Evolutionary conservation across 2,888 invertebrate genomes (phyloP).

Genomic region (Mythimna pallens): DNA sequence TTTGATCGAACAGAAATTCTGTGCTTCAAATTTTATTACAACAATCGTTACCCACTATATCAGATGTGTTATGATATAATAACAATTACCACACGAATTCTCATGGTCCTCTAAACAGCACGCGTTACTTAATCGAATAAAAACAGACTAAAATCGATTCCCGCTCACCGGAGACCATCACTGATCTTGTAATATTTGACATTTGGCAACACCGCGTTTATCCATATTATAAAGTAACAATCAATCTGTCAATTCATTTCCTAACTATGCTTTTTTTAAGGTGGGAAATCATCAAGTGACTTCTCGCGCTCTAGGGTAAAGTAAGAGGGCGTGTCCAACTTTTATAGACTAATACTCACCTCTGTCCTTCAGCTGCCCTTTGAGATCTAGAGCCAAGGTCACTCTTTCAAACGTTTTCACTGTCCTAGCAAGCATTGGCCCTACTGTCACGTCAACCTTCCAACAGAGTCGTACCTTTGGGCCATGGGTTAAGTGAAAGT

Average conservation of each 20-base stretch:
- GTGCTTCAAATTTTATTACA: neutral
- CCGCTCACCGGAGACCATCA: conserved; percentile 50
- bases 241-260: neutral
- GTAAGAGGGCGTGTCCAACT: too few relatives aligned
- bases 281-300: neutral
- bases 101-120: conserved; percentile 31
- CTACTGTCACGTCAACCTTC: too few relatives aligned
- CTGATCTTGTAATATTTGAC: conserved; percentile 61
- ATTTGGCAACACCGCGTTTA: conserved; percentile 42
- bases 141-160: conserved; percentile 39
- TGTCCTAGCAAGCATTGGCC: too few relatives aligned
- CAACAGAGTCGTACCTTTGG: too few relatives aligned
- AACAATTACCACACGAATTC: conserved; percentile 37
- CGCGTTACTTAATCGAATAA: conserved; percentile 50
- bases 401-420: too few relatives aligned
- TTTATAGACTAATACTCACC: too few relatives aligned
- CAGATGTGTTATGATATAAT: conserved; percentile 34
- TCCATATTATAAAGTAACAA: neutral
- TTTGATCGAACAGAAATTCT: neutral
- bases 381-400: too few relatives aligned
- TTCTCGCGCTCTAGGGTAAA: too few relatives aligned
- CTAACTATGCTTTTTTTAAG: too few relatives aligned
- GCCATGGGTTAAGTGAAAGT: too few relatives aligned
- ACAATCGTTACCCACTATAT: neutral
- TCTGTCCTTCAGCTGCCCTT: too few relatives aligned